phyloP scores from a whole-genome alignment of 2,797 vertebrate species.

The Molossus alvarezi region DNA sequence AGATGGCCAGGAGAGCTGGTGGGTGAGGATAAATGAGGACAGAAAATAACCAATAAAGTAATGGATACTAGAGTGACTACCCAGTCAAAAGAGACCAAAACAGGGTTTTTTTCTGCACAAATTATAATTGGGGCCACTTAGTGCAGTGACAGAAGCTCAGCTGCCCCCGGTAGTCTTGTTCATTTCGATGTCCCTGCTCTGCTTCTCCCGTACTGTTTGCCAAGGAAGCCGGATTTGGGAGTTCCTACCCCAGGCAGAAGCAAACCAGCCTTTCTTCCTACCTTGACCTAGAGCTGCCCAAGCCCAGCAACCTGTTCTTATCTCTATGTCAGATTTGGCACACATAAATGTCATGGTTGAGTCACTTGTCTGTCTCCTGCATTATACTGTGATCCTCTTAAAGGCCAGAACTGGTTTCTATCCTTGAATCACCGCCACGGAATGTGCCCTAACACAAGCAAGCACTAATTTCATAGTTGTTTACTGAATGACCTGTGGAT shows the following conservation, averaged over 20 bases:
- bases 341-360: not conserved
- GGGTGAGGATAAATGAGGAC: not conserved
- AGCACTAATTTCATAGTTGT: not conserved
- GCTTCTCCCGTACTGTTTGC: not conserved
- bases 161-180: not conserved
- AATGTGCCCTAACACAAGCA: not conserved
- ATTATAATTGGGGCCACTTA: not conserved
- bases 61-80: not conserved
- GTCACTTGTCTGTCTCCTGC: conserved; percentile 8
- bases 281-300: not conserved
- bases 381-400: not conserved
- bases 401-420: not conserved
- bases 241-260: not conserved
- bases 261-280: not conserved
- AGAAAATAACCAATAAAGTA: not conserved
- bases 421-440: not conserved
- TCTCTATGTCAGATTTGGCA: not conserved
- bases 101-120: not conserved
- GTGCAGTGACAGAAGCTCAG: not conserved
- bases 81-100: not conserved
- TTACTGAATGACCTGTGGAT: not conserved
- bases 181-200: not conserved
- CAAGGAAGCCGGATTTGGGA: not conserved
- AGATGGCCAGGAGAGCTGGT: not conserved
- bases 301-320: not conserved